Conservation (phyloP, 2,113 vertebrate genomes). For the Sclerurus mexicanus region DNA sequence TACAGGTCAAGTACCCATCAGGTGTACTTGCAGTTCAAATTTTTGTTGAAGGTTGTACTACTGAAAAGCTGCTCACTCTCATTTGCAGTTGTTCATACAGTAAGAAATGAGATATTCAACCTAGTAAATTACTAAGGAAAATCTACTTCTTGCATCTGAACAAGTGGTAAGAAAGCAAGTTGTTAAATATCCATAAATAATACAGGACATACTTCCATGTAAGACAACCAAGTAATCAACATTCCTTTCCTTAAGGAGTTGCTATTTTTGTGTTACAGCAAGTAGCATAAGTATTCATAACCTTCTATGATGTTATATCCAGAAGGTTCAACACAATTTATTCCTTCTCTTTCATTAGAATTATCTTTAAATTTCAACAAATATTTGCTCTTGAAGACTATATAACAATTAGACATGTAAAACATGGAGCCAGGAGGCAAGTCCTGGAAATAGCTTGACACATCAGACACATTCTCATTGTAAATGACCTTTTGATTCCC, state of each 20-base stretch:
- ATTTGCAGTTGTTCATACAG: background rate
- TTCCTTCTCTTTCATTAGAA: background rate
- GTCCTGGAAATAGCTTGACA: background rate
- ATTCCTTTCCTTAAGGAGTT: background rate
- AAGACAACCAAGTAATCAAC: background rate
- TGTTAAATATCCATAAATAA: background rate
- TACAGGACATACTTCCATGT: background rate
- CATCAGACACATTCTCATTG: background rate
- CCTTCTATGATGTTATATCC: background rate
- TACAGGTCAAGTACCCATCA: background rate
- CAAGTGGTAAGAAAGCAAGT: background rate
- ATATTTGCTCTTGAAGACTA: background rate
- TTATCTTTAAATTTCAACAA: background rate
- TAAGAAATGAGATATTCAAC: background rate
- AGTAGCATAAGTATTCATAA: background rate
- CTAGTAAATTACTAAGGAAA: background rate
- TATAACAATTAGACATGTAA: background rate
- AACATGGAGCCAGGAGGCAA: background rate
- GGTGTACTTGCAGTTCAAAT: background rate
- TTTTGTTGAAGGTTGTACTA: background rate
- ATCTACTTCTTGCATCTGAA: background rate
- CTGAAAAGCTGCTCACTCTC: background rate
- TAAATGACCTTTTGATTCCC: accelerated
- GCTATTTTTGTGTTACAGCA: background rate
- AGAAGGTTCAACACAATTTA: background rate